phyloP scores from a whole-genome alignment of 2,888 invertebrate species.

The Brassicogethes aeneus region DNA sequence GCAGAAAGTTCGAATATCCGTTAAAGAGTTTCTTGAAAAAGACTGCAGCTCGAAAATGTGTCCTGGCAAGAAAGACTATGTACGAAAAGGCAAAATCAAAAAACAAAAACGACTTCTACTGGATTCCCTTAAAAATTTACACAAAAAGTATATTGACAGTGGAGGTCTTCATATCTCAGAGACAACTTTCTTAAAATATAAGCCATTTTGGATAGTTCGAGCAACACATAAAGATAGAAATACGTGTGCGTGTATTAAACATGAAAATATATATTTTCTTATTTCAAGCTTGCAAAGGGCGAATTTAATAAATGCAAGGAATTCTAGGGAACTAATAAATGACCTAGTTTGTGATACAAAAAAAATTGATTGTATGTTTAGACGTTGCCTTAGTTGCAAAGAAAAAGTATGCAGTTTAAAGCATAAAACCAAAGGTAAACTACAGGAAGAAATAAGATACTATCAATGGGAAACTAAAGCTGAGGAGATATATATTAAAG shows the following conservation, averaged over 20 bases:
- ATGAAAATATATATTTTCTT: slow-evolving; percentile 5
- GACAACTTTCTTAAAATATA: slow-evolving; percentile 7
- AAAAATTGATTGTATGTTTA: slow-evolving; percentile 5
- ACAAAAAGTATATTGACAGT: slow-evolving; percentile 4
- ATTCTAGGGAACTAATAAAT: neutral
- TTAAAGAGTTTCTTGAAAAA: slow-evolving; percentile 1
- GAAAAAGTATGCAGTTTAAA: slow-evolving; percentile 2
- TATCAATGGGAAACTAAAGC: neutral
- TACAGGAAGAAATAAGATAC: neutral
- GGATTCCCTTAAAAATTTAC: slow-evolving; percentile 4
- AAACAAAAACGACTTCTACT: slow-evolving; percentile 9
- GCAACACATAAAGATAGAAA: slow-evolving; percentile 7
- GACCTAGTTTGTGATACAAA: slow-evolving; percentile 2
- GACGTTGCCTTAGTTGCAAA: slow-evolving; percentile 2
- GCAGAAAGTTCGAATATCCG: neutral
- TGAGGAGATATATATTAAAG: slow-evolving; percentile 2
- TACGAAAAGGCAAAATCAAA: slow-evolving; percentile 4
- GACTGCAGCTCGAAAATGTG: slow-evolving; percentile 3
- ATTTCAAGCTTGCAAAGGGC: slow-evolving; percentile 2
- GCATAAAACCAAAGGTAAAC: slow-evolving; percentile 4
- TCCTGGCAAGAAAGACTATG: slow-evolving; percentile 6
- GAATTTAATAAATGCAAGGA: neutral
- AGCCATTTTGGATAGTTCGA: slow-evolving; percentile 8
- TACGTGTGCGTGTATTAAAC: slow-evolving; percentile 8
- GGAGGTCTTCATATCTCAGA: slow-evolving; percentile 4